Conservation (phyloP, 2,797 vertebrate genomes). For the Passerculus sandwichensis region DNA sequence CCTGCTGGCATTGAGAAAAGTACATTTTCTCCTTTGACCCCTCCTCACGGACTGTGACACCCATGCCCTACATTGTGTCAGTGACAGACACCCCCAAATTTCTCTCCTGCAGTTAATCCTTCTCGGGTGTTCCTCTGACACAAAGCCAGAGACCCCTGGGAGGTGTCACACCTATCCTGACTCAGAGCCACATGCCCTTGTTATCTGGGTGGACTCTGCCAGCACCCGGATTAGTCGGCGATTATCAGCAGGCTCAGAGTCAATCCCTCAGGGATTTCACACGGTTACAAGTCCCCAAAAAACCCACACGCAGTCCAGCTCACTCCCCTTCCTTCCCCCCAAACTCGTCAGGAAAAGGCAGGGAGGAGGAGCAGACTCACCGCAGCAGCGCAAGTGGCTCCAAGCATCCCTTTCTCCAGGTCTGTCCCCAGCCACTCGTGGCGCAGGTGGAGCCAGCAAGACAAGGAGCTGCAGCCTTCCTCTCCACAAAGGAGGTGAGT, state of each 20-base stretch:
- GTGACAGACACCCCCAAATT: background rate
- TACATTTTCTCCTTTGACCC: background rate
- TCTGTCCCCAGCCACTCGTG: rapidly evolving
- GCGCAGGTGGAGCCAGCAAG: background rate
- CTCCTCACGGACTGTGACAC: background rate
- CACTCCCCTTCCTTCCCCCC: background rate
- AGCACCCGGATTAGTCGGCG: background rate
- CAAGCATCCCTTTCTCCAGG: background rate
- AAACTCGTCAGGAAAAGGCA: rapidly evolving
- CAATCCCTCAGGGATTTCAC: background rate
- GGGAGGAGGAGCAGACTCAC: slow-evolving; percentile 8
- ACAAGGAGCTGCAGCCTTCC: background rate
- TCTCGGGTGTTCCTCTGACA: background rate
- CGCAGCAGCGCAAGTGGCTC: background rate
- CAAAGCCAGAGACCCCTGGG: rapidly evolving
- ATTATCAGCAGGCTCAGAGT: background rate
- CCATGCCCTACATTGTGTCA: rapidly evolving
- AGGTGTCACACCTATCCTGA: background rate
- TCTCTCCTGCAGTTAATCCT: background rate
- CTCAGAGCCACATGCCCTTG: background rate
- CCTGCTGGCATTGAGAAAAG: background rate
- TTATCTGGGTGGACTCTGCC: background rate
- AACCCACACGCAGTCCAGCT: background rate
- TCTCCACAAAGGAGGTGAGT: rapidly evolving
- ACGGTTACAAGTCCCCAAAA: background rate